Base-by-base conservation (phyloP, 2,113 vertebrate genomes). In the Puffinus mauretanicus region DNA sequence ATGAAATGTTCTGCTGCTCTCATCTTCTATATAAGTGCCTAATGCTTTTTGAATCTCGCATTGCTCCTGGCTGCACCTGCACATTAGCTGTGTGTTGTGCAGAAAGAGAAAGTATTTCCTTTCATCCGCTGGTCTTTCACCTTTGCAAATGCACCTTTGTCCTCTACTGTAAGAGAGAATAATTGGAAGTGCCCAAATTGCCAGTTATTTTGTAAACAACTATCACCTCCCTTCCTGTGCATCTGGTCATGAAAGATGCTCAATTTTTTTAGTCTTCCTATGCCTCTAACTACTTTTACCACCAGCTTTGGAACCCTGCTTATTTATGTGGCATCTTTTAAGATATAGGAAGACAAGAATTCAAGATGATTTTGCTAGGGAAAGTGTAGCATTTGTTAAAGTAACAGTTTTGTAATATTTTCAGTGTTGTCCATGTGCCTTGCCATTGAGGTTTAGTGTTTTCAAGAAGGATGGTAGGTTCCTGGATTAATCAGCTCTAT, bases 141-240 rank as follows among this genome's bases (percentile, higher is more conserved):
- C 86, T 95, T 95, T 86, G 77, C 64, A 88, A 93, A 88, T 54
- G 38, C 60, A 83, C 64, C 69, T 93, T 75, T 94, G 40, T 82
- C 88, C 69, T 88, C 64, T 54, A 9, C 67, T 91, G 38, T 66
- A 90, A 92, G 55, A 92, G 8, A 66, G 60, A 86, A 71, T 84
- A 93, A 90, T 94, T 95, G 76, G 32, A 24, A 95, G 60, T 57
- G 36, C 47, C 60, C 49, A 83, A 86, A 86, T 90, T 73, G 60
- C 26, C 72, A 69, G 60, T 36, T 95, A 21, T 86, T 93, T 83
- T 72, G n/a, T 90, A 94, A 95, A 86, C 58, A 93, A 3, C 46
- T n/a, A 10, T 70, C 14, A 46, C 38, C 36, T 78, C 20, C 42
- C 12, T 90, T 92, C 44, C 78, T 9, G 4, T 49, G 44, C 66